These are phyloP conservation scores for Nannoperca obscura DNA, from an alignment of 2,797 vertebrate species.

Conservation along the genomic window DNA sequence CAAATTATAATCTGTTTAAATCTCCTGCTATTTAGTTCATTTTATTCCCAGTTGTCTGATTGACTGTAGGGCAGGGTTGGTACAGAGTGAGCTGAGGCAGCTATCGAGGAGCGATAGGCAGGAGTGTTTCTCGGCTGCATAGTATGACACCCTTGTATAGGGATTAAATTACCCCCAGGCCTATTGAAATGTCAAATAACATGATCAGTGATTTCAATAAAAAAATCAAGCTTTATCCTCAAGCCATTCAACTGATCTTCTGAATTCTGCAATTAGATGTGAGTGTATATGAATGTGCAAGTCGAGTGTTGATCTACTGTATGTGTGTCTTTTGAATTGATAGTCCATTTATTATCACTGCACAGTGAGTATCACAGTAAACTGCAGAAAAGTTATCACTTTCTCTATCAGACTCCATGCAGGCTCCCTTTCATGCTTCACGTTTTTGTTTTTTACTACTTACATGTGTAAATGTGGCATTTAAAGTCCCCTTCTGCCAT, in stretches of 20 bases:
- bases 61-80: constrained; percentile 44
- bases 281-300: not conserved
- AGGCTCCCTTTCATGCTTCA: constrained; percentile 5
- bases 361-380: not conserved
- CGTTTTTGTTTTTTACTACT: not conserved
- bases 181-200: constrained; percentile 61
- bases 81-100: constrained; percentile 35
- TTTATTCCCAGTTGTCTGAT: constrained; percentile 58
- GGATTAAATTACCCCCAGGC: constrained; percentile 43
- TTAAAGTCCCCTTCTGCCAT: not conserved
- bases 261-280: constrained; percentile 13
- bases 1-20: constrained; percentile 58
- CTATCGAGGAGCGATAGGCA: constrained; percentile 32
- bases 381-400: not conserved
- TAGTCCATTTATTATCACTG: not conserved
- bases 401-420: constrained; percentile 4
- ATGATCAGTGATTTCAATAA: constrained; percentile 59
- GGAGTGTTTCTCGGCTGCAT: constrained; percentile 21
- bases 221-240: constrained; percentile 10
- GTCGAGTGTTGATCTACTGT: not conserved
- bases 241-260: constrained; percentile 14
- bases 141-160: constrained; percentile 23
- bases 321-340: constrained; percentile 17
- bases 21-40: constrained; percentile 57
- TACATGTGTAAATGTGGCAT: not conserved